Evolutionary conservation across 2,797 vertebrate genomes (phyloP).

Genomic region (Neostethus bicornis): DNA sequence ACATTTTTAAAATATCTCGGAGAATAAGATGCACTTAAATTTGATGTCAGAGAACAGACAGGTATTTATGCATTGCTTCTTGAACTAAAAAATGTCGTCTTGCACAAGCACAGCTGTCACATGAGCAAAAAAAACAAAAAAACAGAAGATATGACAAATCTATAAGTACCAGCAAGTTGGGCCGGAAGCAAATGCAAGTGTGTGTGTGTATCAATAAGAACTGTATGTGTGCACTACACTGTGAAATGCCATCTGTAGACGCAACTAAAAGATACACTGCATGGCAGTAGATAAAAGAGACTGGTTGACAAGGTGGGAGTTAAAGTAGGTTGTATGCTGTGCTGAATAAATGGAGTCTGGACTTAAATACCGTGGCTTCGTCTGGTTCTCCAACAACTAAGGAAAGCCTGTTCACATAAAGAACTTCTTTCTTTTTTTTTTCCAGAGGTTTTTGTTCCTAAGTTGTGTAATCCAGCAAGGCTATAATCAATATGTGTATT

Average conservation of each 20-base stretch:
- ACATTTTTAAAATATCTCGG: constrained; percentile 1
- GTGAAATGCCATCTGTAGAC: constrained; percentile 48
- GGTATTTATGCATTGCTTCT: constrained; percentile 1
- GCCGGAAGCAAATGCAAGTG: constrained; percentile 29
- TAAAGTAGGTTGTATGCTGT: constrained; percentile 52
- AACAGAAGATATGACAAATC: constrained; percentile 23
- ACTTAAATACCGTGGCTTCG: constrained; percentile 55
- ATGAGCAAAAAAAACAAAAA: constrained; percentile 10
- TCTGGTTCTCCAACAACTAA: constrained; percentile 40
- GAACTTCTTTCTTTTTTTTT: constrained; percentile 42
- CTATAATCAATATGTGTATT: constrained; percentile 49
- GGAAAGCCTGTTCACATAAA: constrained; percentile 34
- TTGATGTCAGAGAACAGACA: background rate
- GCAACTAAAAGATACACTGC: constrained; percentile 48
- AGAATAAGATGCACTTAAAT: constrained; percentile 6
- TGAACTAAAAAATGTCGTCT: background rate
- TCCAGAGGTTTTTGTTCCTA: constrained; percentile 34
- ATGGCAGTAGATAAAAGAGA: constrained; percentile 65
- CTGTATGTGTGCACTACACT: constrained; percentile 34
- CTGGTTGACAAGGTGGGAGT: constrained; percentile 67
- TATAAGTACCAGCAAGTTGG: constrained; percentile 31
- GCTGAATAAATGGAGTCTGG: constrained; percentile 61
- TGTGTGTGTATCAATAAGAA: constrained; percentile 54
- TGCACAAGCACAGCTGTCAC: constrained; percentile 6
- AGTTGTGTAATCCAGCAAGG: constrained; percentile 37